Evolutionary conservation across 1,140 invertebrate species (phyloP).

Genomic region (Latrodectus geometricus): DNA sequence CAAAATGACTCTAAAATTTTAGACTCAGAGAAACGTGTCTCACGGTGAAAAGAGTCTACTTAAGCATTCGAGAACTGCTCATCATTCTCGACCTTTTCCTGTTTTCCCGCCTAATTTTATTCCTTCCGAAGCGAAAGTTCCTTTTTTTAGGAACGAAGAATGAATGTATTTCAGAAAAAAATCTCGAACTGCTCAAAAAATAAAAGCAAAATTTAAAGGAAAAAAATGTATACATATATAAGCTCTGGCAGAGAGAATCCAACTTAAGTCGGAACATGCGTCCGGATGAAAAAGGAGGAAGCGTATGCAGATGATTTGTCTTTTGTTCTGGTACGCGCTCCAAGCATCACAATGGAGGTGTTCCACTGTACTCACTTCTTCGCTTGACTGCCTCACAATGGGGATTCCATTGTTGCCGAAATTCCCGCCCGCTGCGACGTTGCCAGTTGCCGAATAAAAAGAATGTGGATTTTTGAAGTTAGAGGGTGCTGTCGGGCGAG

Average conservation of each 20-base stretch:
- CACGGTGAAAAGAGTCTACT: too few relatives aligned
- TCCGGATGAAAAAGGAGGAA: conserved; percentile 28
- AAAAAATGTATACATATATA: conserved; percentile 7
- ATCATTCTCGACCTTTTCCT: conserved; percentile 12
- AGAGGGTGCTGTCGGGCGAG: conserved; percentile 51
- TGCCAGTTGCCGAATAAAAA: conserved; percentile 55
- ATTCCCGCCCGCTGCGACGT: conserved; percentile 51
- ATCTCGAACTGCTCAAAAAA: conserved; percentile 1
- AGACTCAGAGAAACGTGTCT: too few relatives aligned
- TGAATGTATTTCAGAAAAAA: conserved; percentile 21
- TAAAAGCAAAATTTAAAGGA: conserved; percentile 29
- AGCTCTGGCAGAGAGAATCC: conserved; percentile 23
- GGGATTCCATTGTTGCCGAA: conserved; percentile 34
- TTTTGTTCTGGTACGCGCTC: conserved; percentile 42
- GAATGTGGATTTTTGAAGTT: conserved; percentile 60
- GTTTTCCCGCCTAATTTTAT: conserved; percentile 39
- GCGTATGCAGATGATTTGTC: conserved; percentile 60
- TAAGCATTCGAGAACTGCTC: background rate
- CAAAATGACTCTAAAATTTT: too few relatives aligned
- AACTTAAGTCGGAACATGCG: conserved; percentile 54
- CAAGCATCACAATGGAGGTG: conserved; percentile 45
- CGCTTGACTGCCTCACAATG: conserved; percentile 56
- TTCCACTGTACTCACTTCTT: conserved; percentile 59
- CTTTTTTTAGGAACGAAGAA: background rate
- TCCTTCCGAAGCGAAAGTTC: conserved; percentile 38